Evolutionary conservation across 1,140 invertebrate genomes (phyloP), one percentile per base, ranked within the genome.

Genomic region (Cecropterus lyciades): DNA sequence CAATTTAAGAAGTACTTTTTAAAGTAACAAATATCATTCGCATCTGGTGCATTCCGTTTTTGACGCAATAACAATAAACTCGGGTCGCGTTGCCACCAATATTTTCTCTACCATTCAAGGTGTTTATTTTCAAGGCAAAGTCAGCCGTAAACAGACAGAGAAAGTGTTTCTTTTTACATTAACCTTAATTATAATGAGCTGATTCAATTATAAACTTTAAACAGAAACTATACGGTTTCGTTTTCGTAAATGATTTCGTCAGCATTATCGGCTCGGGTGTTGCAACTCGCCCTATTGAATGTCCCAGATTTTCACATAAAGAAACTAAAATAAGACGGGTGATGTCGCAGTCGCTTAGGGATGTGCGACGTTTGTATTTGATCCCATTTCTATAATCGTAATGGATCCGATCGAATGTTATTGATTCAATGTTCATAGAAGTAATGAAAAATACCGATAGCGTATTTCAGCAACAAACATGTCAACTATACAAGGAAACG

Each of bases 291-390:
- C 70, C 72, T 83, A 82, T 82, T 71, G 72, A 79, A 76, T 83
- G 77, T 80, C 84, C 76, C 68, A 79, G 65, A 79, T 72, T 67
- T 73, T 76, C 73, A 77, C 74, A 82, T 84, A 84, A 82, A 82
- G 75, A 77, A 73, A 67, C 75, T 87, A 81, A 85, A 87, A 81
- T 82, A 85, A 82, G 72, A 69, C 75, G 65, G 75, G 65, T 79
- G 75, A n/a, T n/a, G n/a, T n/a, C n/a, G n/a, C n/a, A n/a, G n/a
- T n/a, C n/a, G n/a, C n/a, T n/a, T 24, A 24, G 20, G 20, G 20
- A 24, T 24, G 20, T 24, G 20, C 20, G 20, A 24, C n/a, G n/a
- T n/a, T 24, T 24, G 5, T 5, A 24, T 5, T 24, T 24, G 20
- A 24, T 24, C 5, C 20, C 1, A 3, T 24, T 24, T 24, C 20